Conservation (phyloP, 1,140 invertebrate species). For the Wiebesia pumilae region DNA sequence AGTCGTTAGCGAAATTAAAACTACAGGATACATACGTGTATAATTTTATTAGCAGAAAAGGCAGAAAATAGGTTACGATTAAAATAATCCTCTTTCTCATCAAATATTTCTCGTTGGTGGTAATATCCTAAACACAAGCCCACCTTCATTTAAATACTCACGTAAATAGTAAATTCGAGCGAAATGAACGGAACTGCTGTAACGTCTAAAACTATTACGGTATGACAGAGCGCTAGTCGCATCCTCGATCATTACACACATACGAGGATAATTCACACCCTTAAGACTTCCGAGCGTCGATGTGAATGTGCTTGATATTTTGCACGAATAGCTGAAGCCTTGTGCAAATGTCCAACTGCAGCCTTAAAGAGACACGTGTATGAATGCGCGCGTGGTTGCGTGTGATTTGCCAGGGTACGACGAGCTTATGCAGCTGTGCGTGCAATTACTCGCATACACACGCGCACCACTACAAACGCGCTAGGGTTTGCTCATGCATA, state of each 20-base stretch:
- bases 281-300: slow-evolving; percentile 1
- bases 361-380: background rate
- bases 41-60: no score
- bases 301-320: slow-evolving; percentile 24
- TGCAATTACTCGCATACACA: slow-evolving; percentile 31
- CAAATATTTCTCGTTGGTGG: background rate
- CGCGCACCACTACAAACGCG: background rate
- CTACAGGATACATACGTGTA: no score
- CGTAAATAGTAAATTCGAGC: background rate
- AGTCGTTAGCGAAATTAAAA: no score
- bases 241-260: slow-evolving; percentile 28
- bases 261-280: slow-evolving; percentile 5
- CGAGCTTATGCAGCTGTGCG: slow-evolving; percentile 40
- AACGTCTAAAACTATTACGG: background rate
- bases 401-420: slow-evolving; percentile 19
- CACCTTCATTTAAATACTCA: background rate
- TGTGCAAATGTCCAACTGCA: background rate
- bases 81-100: background rate
- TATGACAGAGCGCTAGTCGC: background rate
- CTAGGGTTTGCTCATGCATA: background rate
- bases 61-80: background rate
- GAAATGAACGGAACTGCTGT: background rate
- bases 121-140: background rate
- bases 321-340: slow-evolving; percentile 1
- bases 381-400: background rate